Percentiles rank a stretch among this genome's conserved stretches.
Conservation (phyloP, 2,113 vertebrate species). For the Ciconia stormi region DNA sequence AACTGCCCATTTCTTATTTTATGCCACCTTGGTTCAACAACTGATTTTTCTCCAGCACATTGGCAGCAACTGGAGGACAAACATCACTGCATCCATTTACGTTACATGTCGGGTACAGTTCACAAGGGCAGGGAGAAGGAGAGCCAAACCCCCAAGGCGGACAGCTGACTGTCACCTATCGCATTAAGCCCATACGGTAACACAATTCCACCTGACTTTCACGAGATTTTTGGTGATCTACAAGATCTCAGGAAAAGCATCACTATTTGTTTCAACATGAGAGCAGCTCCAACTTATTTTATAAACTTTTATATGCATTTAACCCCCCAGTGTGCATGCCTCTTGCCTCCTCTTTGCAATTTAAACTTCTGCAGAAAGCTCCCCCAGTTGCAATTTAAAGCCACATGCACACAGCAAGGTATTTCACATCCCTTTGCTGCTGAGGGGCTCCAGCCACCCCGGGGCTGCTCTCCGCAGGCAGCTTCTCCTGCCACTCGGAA, state of each 20-base stretch:
- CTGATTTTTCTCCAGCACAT: background rate
- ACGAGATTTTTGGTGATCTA: background rate
- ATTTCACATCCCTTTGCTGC: background rate
- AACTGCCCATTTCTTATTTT: background rate
- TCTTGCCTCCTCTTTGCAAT: background rate
- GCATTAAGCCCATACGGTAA: fast-evolving
- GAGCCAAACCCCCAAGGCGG: background rate
- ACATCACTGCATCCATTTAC: background rate
- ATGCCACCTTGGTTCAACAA: background rate
- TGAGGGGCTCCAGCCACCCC: background rate
- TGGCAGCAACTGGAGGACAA: background rate
- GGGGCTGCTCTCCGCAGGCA: background rate
- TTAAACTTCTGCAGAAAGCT: background rate
- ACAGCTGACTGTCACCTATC: background rate
- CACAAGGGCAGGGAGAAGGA: background rate
- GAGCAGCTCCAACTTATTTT: background rate
- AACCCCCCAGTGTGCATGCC: fast-evolving
- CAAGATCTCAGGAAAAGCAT: background rate
- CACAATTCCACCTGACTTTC: background rate
- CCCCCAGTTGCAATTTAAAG: background rate
- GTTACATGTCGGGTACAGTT: background rate
- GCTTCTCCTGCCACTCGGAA: background rate
- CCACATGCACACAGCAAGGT: background rate
- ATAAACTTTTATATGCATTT: background rate
- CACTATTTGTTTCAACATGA: fast-evolving